Evolutionary conservation across 2,113 vertebrate genomes (phyloP).

Genomic region (Vulpes vulpes): DNA sequence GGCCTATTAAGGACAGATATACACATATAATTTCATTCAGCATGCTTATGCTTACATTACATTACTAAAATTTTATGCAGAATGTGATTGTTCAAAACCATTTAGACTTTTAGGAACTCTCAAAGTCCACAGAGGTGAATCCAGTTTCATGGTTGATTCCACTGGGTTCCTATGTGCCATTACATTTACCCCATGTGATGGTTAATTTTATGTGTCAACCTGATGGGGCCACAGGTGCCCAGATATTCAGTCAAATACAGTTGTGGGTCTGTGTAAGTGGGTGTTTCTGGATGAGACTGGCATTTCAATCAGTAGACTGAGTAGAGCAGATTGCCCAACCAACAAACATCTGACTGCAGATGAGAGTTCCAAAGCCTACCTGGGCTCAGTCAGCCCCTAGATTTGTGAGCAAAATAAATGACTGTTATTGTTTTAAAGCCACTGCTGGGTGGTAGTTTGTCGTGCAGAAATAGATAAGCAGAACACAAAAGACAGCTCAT

Average conservation of each 20-base stretch:
- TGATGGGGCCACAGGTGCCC: not conserved
- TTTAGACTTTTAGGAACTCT: not conserved
- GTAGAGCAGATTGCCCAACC: not conserved
- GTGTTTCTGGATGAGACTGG: not conserved
- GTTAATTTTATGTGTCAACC: not conserved
- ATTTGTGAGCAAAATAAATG: not conserved
- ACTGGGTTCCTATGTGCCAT: not conserved
- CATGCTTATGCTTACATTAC: not conserved
- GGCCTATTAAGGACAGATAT: no score
- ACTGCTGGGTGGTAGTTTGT: not conserved
- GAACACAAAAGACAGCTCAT: not conserved
- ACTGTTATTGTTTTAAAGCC: not conserved
- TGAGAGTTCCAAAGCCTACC: not conserved
- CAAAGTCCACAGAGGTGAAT: not conserved
- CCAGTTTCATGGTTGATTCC: rapidly evolving
- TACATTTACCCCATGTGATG: not conserved
- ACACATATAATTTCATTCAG: not conserved
- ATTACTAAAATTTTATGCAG: not conserved
- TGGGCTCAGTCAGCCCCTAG: not conserved
- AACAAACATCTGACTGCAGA: not conserved
- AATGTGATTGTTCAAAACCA: not conserved
- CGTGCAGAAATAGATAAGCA: not conserved
- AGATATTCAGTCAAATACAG: not conserved
- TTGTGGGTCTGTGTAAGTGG: not conserved
- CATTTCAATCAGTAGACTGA: not conserved